These are phyloP conservation scores for Peromyscus leucopus DNA, from an alignment of 2,113 vertebrate genomes.

Conservation along the genomic window DNA sequence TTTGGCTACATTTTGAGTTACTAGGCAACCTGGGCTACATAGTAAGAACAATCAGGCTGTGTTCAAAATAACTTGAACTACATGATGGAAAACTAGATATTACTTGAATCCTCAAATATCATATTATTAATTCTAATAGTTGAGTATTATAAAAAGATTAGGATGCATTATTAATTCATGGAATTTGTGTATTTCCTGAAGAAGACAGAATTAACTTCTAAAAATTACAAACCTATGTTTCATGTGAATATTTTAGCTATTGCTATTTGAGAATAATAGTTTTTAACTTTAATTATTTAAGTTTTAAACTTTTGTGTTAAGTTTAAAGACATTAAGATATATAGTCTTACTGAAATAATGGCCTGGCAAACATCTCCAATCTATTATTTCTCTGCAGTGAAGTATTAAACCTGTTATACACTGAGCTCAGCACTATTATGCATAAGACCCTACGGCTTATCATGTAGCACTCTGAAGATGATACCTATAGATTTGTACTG, in stretches of 20 bases:
- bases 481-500: background rate
- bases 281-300: slow-evolving; percentile 29
- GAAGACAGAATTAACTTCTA: background rate
- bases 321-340: slow-evolving; percentile 20
- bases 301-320: slow-evolving; percentile 11
- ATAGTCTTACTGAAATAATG: slow-evolving; percentile 13
- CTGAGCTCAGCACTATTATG: background rate
- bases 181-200: background rate
- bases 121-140: background rate
- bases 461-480: background rate
- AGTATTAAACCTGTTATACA: background rate
- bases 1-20: background rate
- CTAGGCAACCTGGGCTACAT: background rate
- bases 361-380: background rate
- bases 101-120: background rate
- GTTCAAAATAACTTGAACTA: background rate
- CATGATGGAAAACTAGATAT: background rate
- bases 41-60: background rate
- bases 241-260: background rate
- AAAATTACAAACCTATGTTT: background rate
- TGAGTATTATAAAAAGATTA: background rate
- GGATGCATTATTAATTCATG: background rate
- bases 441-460: background rate
- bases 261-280: background rate
- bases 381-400: background rate